Evolutionary conservation across 2,888 invertebrate genomes (phyloP).

Genomic region (Tromatobia lineatoria): DNA sequence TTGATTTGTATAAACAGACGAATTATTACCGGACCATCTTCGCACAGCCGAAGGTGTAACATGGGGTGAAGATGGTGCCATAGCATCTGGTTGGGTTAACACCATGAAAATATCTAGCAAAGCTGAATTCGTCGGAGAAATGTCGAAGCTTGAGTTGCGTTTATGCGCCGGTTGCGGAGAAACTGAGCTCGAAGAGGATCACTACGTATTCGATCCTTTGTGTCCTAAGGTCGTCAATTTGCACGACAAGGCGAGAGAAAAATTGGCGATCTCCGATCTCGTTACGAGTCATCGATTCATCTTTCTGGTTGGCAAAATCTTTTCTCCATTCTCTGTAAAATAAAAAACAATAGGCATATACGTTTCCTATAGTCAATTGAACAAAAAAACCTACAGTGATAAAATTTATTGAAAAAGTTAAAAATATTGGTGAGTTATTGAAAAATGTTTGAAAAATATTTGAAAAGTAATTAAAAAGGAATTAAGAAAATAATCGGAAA

Average conservation of each 20-base stretch:
- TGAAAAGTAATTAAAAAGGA: too few relatives aligned
- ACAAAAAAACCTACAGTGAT: too few relatives aligned
- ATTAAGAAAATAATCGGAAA: too few relatives aligned
- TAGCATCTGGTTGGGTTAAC: slow-evolving; percentile 94
- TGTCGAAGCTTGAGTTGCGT: slow-evolving; percentile 86
- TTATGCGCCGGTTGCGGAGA: slow-evolving; percentile 83
- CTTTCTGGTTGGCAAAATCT: slow-evolving; percentile 86
- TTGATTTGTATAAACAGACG: slow-evolving; percentile 84
- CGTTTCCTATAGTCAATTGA: too few relatives aligned
- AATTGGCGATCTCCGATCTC: slow-evolving; percentile 87
- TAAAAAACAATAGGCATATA: too few relatives aligned
- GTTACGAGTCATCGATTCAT: slow-evolving; percentile 87
- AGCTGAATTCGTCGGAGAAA: slow-evolving; percentile 85
- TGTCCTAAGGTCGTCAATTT: slow-evolving; percentile 88
- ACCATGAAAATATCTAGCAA: slow-evolving; percentile 89
- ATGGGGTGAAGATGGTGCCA: slow-evolving; percentile 86
- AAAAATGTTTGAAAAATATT: too few relatives aligned
- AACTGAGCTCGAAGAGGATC: slow-evolving; percentile 80
- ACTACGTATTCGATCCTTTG: slow-evolving; percentile 87
- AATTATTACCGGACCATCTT: slow-evolving; percentile 91
- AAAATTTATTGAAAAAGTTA: too few relatives aligned
- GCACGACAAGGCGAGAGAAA: slow-evolving; percentile 87
- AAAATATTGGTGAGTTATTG: too few relatives aligned
- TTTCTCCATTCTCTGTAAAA: not conserved
- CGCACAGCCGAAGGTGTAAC: slow-evolving; percentile 89